Percentiles rank a stretch among this genome's conserved stretches.
Conservation (phyloP, 2,888 invertebrate genomes). For the Polydesmus complanatus region DNA sequence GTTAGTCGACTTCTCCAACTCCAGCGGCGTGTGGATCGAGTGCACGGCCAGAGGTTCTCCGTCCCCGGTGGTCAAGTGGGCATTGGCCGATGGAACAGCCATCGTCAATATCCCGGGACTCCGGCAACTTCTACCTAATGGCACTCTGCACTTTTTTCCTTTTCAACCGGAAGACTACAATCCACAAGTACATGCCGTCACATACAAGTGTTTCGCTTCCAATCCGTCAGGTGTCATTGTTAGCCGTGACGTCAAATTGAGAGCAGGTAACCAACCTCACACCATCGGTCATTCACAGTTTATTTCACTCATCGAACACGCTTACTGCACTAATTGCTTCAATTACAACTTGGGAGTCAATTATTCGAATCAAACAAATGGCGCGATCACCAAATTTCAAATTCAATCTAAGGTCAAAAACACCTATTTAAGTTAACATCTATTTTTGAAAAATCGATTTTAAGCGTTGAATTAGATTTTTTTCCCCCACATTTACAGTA, state of each 20-base stretch:
- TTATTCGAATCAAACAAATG: too few species aligned
- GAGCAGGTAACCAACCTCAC: constrained; percentile 25
- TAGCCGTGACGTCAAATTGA: constrained; percentile 23
- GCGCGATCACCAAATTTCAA: too few species aligned
- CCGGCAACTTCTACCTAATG: constrained; percentile 24
- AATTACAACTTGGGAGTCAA: too few species aligned
- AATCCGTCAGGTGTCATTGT: constrained; percentile 24
- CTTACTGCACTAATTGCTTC: neutral
- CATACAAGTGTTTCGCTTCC: constrained; percentile 23
- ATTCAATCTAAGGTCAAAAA: too few species aligned
- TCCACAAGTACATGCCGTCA: constrained; percentile 24
- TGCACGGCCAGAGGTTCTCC: constrained; percentile 32
- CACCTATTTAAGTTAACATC: too few species aligned
- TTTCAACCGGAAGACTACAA: constrained; percentile 21
- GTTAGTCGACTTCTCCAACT: constrained; percentile 28
- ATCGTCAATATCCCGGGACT: constrained; percentile 24
- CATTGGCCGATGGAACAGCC: constrained; percentile 24
- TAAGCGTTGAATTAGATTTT: too few species aligned
- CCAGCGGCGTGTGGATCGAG: constrained; percentile 27
- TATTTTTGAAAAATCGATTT: too few species aligned
- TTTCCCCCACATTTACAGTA: too few species aligned
- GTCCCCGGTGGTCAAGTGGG: constrained; percentile 23
- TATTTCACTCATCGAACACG: neutral
- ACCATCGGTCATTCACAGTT: too few species aligned
- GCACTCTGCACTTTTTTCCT: constrained; percentile 24